These are phyloP conservation scores for Holacanthella duospinosa DNA, from an alignment of 2,888 invertebrate genomes.

Conservation along the genomic window DNA sequence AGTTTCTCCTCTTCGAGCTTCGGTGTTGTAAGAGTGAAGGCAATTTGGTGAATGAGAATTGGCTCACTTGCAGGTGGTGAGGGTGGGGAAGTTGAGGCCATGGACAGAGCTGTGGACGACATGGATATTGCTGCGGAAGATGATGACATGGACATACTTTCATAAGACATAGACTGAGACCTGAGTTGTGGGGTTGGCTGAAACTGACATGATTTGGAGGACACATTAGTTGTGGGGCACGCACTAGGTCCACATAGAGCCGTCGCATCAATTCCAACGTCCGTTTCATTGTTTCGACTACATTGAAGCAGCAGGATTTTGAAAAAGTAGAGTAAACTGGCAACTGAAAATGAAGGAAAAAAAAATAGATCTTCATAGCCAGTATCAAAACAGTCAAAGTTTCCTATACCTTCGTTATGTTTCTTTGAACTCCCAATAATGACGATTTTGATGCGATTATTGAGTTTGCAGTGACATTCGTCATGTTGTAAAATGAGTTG, in stretches of 20 bases:
- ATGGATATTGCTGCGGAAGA: neutral
- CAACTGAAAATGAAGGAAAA: conserved; percentile 1
- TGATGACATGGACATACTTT: neutral
- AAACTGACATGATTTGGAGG: no score
- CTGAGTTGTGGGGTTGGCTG: neutral
- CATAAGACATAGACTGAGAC: neutral
- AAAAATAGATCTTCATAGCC: neutral
- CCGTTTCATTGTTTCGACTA: conserved; percentile 2
- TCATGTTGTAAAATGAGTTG: conserved; percentile 9
- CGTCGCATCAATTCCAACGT: conserved; percentile 14
- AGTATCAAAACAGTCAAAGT: no score
- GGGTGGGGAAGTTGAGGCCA: neutral
- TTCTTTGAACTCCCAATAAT: conserved; percentile 11
- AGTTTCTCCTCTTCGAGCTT: conserved; percentile 4
- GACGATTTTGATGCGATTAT: conserved; percentile 12
- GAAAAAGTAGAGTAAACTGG: conserved; percentile 6
- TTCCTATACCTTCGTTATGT: conserved; percentile 14
- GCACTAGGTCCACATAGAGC: neutral
- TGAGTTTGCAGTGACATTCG: conserved; percentile 9
- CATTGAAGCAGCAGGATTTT: conserved; percentile 8
- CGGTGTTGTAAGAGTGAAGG: neutral
- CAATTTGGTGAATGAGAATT: neutral
- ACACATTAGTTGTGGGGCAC: neutral
- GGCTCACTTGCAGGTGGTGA: neutral
- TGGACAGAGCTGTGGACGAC: neutral